Conservation (phyloP, 2,797 vertebrate genomes). For the Sebastes cheni region DNA sequence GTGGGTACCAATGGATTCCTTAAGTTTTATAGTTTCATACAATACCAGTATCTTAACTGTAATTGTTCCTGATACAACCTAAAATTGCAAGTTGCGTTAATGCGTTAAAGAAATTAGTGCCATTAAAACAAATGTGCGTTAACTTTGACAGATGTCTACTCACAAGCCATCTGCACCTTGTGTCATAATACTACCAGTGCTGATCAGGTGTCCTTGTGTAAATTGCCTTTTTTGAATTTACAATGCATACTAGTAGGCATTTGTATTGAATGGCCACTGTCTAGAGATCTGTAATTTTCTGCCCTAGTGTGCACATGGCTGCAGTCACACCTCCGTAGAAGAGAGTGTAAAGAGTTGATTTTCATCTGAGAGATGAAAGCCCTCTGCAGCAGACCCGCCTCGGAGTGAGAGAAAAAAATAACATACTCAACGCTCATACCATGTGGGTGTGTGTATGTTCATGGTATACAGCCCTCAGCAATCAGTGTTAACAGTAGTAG, state of each 20-base stretch:
- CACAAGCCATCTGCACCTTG: background rate
- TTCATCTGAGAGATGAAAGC: constrained; percentile 48
- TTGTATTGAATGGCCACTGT: constrained; percentile 2
- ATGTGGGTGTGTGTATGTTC: background rate
- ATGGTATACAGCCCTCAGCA: background rate
- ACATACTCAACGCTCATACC: background rate
- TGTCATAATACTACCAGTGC: background rate
- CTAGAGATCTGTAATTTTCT: background rate
- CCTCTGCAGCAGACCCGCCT: background rate
- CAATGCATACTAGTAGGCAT: background rate
- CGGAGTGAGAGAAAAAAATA: background rate
- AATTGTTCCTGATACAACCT: too few species aligned
- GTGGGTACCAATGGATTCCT: too few species aligned
- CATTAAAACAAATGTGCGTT: too few species aligned
- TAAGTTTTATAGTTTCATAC: too few species aligned
- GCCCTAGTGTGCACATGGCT: background rate
- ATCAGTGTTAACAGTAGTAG: background rate
- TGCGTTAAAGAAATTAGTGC: too few species aligned
- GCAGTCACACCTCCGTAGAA: background rate
- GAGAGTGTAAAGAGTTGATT: constrained; percentile 12
- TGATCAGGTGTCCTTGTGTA: background rate
- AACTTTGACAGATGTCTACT: background rate
- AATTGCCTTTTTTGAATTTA: background rate
- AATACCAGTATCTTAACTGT: too few species aligned
- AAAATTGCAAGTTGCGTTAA: too few species aligned